Percentiles rank a stretch among this genome's conserved stretches.
These are phyloP conservation scores for Heteropelma amictum DNA, from an alignment of 2,888 invertebrate genomes.

Conservation along the genomic window DNA sequence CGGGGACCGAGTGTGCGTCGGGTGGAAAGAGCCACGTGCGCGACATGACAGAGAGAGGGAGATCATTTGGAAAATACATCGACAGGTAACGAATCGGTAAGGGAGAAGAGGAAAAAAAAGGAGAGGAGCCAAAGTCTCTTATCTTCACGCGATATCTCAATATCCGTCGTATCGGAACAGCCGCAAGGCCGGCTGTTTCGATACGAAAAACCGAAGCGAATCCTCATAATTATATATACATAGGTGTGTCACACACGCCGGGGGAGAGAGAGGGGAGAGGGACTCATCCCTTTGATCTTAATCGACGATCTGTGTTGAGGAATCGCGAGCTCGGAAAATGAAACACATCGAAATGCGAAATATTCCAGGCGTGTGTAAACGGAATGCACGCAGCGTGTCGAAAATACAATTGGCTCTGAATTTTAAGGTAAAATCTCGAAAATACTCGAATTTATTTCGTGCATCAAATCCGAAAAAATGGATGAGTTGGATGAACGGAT, in stretches of 20 bases:
- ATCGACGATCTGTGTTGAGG: conserved; percentile 5
- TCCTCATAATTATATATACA: conserved; percentile 28
- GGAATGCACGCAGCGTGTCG: too few relatives aligned
- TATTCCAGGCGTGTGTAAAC: too few relatives aligned
- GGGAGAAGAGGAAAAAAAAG: conserved; percentile 5
- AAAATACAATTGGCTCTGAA: too few relatives aligned
- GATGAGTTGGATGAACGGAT: too few relatives aligned
- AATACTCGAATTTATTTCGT: too few relatives aligned
- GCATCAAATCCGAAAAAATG: too few relatives aligned
- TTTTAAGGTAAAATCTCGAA: too few relatives aligned
- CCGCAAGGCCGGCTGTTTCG: conserved; percentile 47
- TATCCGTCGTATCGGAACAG: conserved; percentile 62
- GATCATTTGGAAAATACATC: conserved; percentile 43
- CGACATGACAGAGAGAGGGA: conserved; percentile 7
- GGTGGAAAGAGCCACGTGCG: conserved; percentile 33
- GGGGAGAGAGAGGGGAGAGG: too few relatives aligned
- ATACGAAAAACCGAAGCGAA: conserved; percentile 35
- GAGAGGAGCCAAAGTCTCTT: conserved; percentile 48
- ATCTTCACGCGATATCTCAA: conserved; percentile 71
- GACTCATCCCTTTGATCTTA: not conserved
- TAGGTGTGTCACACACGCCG: conserved; percentile 12
- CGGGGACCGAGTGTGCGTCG: conserved; percentile 15
- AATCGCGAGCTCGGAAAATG: not conserved
- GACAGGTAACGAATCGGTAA: conserved; percentile 65
- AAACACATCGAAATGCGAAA: not conserved